phyloP scores from a whole-genome alignment of 1,140 invertebrate species.

The Archegozetes longisetosus region DNA sequence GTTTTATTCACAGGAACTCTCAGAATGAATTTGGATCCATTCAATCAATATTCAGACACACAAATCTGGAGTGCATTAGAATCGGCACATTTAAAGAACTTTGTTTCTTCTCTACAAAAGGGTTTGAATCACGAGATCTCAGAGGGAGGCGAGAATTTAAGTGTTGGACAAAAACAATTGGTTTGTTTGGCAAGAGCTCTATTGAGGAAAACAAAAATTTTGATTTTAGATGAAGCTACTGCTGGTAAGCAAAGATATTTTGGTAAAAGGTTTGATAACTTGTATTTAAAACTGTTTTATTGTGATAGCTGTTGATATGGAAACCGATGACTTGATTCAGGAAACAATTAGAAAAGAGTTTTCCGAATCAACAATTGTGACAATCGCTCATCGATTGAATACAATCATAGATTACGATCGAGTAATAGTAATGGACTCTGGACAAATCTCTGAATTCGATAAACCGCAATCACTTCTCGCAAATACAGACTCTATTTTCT shows the following conservation, averaged over 20 bases:
- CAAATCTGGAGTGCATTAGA: slow-evolving; percentile 61
- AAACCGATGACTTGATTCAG: slow-evolving; percentile 31
- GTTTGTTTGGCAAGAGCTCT: slow-evolving; percentile 39
- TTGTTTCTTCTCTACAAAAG: slow-evolving; percentile 36
- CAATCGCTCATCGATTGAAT: slow-evolving; percentile 32
- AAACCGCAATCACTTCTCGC: slow-evolving; percentile 27
- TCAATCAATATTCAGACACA: slow-evolving; percentile 44
- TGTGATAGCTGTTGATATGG: slow-evolving; percentile 26
- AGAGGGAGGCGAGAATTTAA: slow-evolving; percentile 33
- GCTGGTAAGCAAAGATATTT: slow-evolving; percentile 28
- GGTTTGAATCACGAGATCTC: slow-evolving; percentile 23
- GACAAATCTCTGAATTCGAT: slow-evolving; percentile 32
- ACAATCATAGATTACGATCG: slow-evolving; percentile 30
- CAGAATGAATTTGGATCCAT: slow-evolving; percentile 76
- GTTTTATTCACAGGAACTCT: slow-evolving; percentile 76
- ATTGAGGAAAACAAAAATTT: slow-evolving; percentile 37
- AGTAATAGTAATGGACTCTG: slow-evolving; percentile 29
- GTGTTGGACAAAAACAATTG: slow-evolving; percentile 39
- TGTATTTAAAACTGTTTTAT: not conserved
- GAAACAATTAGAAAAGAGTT: slow-evolving; percentile 30
- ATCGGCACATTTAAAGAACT: slow-evolving; percentile 51
- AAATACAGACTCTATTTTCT: slow-evolving; percentile 26
- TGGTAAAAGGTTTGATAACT: not conserved
- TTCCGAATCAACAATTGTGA: slow-evolving; percentile 30
- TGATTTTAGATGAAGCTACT: slow-evolving; percentile 36